phyloP scores from a whole-genome alignment of 2,113 vertebrate species.

The Thermophis baileyi region DNA sequence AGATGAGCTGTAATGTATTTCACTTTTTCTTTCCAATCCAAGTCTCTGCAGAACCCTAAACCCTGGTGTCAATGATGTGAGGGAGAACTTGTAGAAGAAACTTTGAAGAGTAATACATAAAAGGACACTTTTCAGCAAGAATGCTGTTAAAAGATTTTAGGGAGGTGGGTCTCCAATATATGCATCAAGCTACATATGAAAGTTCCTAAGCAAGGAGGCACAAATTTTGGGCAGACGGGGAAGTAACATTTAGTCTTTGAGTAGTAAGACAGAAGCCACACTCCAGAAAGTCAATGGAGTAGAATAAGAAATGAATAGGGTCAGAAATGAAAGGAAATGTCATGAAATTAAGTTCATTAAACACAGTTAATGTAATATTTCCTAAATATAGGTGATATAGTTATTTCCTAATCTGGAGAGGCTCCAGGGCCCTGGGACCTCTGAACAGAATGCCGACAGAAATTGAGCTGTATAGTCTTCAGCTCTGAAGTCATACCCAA shows the following conservation, averaged over 20 bases:
- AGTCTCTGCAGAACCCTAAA: neutral
- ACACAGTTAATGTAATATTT: neutral
- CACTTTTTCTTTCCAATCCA: neutral
- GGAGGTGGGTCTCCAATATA: neutral
- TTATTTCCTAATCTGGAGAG: neutral
- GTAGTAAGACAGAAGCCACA: neutral
- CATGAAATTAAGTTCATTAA: neutral
- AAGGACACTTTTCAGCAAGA: neutral
- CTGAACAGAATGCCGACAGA: neutral
- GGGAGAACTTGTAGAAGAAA: neutral
- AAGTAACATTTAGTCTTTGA: neutral
- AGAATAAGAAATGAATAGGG: neutral
- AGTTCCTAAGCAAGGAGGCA: neutral
- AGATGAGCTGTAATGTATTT: neutral
- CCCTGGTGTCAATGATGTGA: neutral
- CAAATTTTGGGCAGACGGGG: neutral
- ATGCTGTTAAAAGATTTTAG: neutral
- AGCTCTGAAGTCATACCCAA: too few relatives aligned
- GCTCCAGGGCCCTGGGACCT: neutral
- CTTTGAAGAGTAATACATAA: neutral
- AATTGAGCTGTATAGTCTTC: neutral
- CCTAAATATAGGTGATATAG: neutral
- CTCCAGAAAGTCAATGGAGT: neutral
- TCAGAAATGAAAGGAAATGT: neutral
- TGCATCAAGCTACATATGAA: neutral